phyloP scores from a whole-genome alignment of 1,140 invertebrate genomes.

The Microplitis mediator region DNA sequence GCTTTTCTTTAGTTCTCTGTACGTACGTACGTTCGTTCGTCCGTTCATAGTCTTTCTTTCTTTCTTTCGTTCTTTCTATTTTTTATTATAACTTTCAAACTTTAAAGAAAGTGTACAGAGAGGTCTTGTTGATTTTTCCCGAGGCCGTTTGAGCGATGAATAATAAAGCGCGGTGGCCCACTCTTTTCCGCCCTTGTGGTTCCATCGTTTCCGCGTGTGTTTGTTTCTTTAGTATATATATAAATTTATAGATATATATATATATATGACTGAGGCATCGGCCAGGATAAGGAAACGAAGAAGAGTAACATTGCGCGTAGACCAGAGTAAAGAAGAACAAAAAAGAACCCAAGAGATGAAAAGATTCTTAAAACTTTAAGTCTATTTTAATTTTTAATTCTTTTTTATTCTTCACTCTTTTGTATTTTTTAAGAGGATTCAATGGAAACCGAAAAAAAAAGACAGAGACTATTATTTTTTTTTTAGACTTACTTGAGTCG shows the following conservation, averaged over 20 bases:
- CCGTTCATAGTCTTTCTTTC: neutral
- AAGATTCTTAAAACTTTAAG: neutral
- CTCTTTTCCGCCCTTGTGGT: slow-evolving; percentile 5
- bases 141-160: slow-evolving; percentile 27
- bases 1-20: neutral
- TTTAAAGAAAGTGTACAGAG: slow-evolving; percentile 26
- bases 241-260: neutral
- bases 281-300: neutral
- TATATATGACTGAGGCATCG: too few species aligned
- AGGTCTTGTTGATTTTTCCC: slow-evolving; percentile 28
- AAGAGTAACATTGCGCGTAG: neutral
- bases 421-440: neutral
- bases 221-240: neutral
- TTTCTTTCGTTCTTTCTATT: slow-evolving; percentile 7
- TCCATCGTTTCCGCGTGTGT: neutral
- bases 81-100: slow-evolving; percentile 7
- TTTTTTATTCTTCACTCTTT: neutral
- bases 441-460: neutral
- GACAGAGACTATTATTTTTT: neutral
- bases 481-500: slow-evolving; percentile 66
- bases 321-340: too few species aligned
- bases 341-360: neutral
- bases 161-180: slow-evolving; percentile 25
- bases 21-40: neutral
- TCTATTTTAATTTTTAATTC: neutral